Conservation (phyloP, 2,797 vertebrate species). For the Gallinago nigripennis region DNA sequence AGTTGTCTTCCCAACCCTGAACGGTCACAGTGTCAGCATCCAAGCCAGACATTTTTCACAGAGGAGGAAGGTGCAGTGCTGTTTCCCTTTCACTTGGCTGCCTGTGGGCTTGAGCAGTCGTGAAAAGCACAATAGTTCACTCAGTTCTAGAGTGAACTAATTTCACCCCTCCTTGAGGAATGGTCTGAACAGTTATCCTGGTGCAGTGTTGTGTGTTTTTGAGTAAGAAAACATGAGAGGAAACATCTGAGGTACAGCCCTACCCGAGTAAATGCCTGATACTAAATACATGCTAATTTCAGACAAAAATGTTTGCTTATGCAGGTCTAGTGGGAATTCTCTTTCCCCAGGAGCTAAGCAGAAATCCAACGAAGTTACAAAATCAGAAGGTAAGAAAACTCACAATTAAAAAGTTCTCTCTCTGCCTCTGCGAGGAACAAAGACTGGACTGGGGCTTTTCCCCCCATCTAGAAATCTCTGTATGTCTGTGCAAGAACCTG, state of each 20-base stretch:
- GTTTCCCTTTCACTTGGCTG: not conserved
- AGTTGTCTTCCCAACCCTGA: not conserved
- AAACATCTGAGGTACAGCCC: not conserved
- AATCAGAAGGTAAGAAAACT: not conserved
- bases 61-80: not conserved
- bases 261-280: not conserved
- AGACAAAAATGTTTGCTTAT: not conserved
- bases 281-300: not conserved
- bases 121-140: accelerated
- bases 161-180: not conserved
- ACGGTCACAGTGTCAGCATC: not conserved
- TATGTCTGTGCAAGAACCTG: not conserved
- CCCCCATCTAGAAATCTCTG: not conserved
- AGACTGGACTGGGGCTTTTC: not conserved
- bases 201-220: not conserved
- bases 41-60: not conserved
- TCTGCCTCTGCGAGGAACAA: not conserved
- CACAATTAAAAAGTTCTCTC: not conserved
- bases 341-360: not conserved
- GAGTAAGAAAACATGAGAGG: not conserved
- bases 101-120: not conserved
- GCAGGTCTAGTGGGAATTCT: not conserved
- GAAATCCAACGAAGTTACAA: not conserved
- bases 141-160: not conserved
- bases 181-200: not conserved